Evolutionary conservation across 1,140 invertebrate genomes (phyloP), one percentile per base, ranked within the genome.

Genomic region (Cheumatopsyche charites): DNA sequence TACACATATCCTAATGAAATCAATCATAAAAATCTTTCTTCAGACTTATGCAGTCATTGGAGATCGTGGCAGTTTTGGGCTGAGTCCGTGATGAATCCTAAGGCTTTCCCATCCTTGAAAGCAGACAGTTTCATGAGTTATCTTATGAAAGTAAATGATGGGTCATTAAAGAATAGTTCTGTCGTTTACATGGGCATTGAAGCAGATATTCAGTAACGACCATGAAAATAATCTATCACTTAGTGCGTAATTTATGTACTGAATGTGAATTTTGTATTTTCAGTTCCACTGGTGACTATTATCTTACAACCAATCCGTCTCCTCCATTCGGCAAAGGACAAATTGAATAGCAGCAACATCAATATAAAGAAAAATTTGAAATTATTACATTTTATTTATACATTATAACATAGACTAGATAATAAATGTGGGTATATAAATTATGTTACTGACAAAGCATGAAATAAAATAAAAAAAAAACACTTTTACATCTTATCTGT

Each of bases 21-120:
- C n/a, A n/a, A 66, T 15, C 29, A 36, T 36, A 36, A 36, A 36
- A 36, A 36, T 36, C 3, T 5, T 17, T 63, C 82, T 81, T 26
- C 76, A 89, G 88, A 88, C 78, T 73, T 89, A 15, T 91, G 89
- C 75, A 90, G 88, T 77, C 90, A 91, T 77, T 84, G 87, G 77
- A 81, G 88, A 62, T 90, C 89, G 1, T 90, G 88, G 86, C 79
- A 80, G 49, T 86, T 88, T 72, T 91, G 88, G 77, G 87, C 87
- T 0, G 89, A 91, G 75, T 89, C 88, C 0, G 83, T 91, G 0
- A 77, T 80, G 70, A 85, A 83, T 75, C 82, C 84, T 0, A 80
- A 83, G 4, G 81, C 85, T 5, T 88, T 88, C 70, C 81, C 84
- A 3, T 82, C 87, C 0, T 1, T 23, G 9, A 58, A 58, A 26